A percentile compares a stretch with the other conserved stretches of the same genome.
Conservation (phyloP, 2,797 vertebrate species). For the Chloroceryle inda region DNA sequence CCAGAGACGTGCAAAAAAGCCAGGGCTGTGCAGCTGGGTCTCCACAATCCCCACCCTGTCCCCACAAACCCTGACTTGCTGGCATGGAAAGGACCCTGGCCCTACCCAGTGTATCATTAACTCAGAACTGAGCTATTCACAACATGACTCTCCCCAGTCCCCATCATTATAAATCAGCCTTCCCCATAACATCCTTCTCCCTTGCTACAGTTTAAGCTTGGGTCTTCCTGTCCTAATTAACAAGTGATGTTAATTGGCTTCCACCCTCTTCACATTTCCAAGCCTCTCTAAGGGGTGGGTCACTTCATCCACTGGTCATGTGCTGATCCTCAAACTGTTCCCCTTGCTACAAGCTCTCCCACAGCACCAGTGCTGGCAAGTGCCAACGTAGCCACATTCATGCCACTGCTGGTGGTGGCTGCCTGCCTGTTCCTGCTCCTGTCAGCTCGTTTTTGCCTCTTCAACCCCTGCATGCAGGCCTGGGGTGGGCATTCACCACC, state of each 20-base stretch:
- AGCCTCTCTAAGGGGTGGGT: background rate
- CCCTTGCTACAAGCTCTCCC: background rate
- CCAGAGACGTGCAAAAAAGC: background rate
- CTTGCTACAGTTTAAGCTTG: conserved; percentile 33
- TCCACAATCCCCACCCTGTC: background rate
- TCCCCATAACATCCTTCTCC: conserved; percentile 42
- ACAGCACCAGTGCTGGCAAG: background rate
- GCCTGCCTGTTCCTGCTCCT: background rate
- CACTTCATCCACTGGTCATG: background rate
- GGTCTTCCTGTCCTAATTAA: conserved; percentile 69
- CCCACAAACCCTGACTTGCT: background rate
- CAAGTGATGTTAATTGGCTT: conserved; percentile 44
- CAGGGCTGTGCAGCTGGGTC: background rate
- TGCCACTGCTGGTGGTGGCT: background rate
- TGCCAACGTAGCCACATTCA: accelerated
- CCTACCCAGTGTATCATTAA: conserved; percentile 45
- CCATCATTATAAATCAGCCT: conserved; percentile 43
- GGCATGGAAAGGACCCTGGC: background rate
- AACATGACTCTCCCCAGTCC: background rate
- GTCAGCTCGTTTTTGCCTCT: background rate
- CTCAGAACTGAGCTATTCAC: conserved; percentile 40
- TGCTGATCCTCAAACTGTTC: background rate
- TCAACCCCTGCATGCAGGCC: background rate
- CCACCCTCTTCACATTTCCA: conserved; percentile 12
- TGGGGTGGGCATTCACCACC: accelerated